Conservation (phyloP, 1,140 invertebrate species). For the Ceratoteleas bidentatus region DNA sequence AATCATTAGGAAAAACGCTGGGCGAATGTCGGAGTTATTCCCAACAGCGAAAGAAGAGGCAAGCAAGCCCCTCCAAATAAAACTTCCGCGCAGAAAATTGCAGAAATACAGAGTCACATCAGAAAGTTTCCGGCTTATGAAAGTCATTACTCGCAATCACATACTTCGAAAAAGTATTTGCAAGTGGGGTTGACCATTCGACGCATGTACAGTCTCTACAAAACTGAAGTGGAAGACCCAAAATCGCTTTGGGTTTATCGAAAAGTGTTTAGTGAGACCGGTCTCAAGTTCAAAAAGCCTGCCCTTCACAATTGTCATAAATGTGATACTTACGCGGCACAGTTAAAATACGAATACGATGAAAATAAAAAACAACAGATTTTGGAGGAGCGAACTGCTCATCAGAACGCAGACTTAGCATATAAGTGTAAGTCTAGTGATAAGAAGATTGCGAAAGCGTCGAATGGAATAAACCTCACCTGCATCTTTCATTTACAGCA, state of each 20-base stretch:
- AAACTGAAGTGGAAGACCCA: constrained; percentile 37
- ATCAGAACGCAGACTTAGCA: constrained; percentile 22
- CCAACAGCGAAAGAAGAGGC: background rate
- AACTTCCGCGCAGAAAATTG: background rate
- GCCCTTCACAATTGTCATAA: constrained; percentile 10
- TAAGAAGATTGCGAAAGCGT: constrained; percentile 13
- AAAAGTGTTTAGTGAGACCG: background rate
- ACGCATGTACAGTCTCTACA: constrained; percentile 26
- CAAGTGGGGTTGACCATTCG: constrained; percentile 10
- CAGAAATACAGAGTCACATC: background rate
- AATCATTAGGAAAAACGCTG: background rate
- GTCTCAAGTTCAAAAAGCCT: constrained; percentile 17
- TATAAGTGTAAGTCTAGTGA: constrained; percentile 22
- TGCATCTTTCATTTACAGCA: constrained; percentile 51
- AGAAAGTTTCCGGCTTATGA: constrained; percentile 29
- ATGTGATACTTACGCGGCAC: constrained; percentile 14
- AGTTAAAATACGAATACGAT: constrained; percentile 42
- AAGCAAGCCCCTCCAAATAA: constrained; percentile 7
- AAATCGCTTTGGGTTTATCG: constrained; percentile 12
- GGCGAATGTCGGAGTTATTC: constrained; percentile 3
- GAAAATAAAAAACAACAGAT: constrained; percentile 29
- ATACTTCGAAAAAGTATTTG: constrained; percentile 41
- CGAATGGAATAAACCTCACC: constrained; percentile 10
- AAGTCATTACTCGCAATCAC: constrained; percentile 25
- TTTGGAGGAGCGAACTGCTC: constrained; percentile 24